phyloP scores from a whole-genome alignment of 53 echinoderm and acorn worm genomes.

The Antedon mediterranea region DNA sequence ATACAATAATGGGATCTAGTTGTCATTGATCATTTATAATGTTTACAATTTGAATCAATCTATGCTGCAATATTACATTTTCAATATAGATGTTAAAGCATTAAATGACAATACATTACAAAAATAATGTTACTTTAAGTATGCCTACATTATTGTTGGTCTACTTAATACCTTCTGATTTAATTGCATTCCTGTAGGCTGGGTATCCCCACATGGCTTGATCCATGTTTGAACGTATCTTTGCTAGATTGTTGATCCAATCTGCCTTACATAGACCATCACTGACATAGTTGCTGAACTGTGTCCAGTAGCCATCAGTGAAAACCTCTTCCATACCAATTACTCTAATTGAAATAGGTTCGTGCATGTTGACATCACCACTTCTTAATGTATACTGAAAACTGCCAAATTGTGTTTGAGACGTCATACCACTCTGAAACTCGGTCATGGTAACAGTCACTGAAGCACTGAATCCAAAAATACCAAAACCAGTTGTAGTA shows the following conservation, averaged over 20 bases:
- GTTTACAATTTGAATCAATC: no score
- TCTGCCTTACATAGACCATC: constrained; percentile 11
- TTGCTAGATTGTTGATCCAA: neutral
- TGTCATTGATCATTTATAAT: no score
- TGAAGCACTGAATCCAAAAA: constrained; percentile 15
- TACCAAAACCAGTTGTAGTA: neutral
- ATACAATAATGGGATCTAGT: no score
- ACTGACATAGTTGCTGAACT: constrained; percentile 21
- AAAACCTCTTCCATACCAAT: constrained; percentile 48
- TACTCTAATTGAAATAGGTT: constrained; percentile 32
- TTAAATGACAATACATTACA: no score
- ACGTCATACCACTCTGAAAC: constrained; percentile 16
- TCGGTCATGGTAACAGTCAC: constrained; percentile 15
- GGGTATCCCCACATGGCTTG: neutral
- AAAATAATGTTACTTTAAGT: no score
- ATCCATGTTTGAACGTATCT: neutral
- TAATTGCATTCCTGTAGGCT: neutral
- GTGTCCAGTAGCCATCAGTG: constrained; percentile 28
- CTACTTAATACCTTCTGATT: neutral
- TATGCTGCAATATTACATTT: no score
- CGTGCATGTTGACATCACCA: constrained; percentile 25
- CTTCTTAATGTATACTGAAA: constrained; percentile 6
- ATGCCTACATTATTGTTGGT: no score
- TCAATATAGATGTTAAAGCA: no score
- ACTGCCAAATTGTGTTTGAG: constrained; percentile 20